Conservation (phyloP, 2,888 invertebrate genomes). For the Chymomyza caudatula region DNA sequence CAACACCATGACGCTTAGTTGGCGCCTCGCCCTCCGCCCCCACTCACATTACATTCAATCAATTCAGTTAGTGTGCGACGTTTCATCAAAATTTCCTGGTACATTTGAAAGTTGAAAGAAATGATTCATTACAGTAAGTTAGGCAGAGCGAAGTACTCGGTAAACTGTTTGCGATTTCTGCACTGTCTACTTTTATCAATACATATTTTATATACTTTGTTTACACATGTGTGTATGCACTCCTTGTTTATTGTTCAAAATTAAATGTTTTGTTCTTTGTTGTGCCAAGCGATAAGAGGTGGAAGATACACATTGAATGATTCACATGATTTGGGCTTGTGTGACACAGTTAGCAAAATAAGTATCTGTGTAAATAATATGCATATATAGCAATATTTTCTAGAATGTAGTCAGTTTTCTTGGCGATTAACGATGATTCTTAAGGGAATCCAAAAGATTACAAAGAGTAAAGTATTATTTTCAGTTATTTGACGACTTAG, state of each 20-base stretch:
- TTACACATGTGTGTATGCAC: neutral
- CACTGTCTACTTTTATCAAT: neutral
- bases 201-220: neutral
- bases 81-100: slow-evolving; percentile 54
- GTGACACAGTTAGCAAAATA: neutral
- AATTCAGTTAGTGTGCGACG: slow-evolving; percentile 15
- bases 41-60: too few relatives aligned
- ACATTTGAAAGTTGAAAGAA: neutral
- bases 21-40: too few relatives aligned
- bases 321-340: neutral
- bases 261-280: neutral
- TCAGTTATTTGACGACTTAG: too few relatives aligned
- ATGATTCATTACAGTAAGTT: neutral
- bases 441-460: too few relatives aligned
- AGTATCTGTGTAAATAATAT: neutral
- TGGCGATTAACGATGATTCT: too few relatives aligned
- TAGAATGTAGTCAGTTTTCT: neutral
- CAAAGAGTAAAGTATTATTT: too few relatives aligned
- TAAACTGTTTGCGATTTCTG: neutral
- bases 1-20: neutral
- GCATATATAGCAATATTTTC: neutral
- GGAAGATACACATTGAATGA: neutral
- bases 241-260: neutral
- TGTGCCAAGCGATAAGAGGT: neutral
- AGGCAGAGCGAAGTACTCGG: neutral